Conservation (phyloP, 2,113 vertebrate genomes). For the Noturus placidus region DNA sequence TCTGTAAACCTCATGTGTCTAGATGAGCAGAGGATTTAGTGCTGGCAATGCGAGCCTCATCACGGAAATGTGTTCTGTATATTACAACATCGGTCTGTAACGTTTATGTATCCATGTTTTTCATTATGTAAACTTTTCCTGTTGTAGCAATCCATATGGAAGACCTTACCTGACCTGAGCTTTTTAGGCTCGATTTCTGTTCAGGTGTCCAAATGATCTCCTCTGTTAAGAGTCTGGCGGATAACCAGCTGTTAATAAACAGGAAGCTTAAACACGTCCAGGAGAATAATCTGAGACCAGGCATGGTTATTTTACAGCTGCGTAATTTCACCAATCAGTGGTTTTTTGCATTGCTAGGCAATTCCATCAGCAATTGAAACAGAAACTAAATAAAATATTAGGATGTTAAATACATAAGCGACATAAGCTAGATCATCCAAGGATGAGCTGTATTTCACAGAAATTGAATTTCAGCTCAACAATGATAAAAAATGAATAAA, state of each 20-base stretch:
- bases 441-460: background rate
- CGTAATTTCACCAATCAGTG: background rate
- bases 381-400: background rate
- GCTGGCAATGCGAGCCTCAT: background rate
- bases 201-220: background rate
- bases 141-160: background rate
- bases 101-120: background rate
- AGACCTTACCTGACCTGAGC: background rate
- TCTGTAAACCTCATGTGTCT: background rate
- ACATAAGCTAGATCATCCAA: background rate
- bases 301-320: background rate
- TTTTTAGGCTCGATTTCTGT: background rate
- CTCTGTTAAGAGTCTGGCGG: background rate
- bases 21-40: background rate
- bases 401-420: background rate
- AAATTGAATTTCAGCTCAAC: background rate
- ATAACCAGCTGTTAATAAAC: background rate
- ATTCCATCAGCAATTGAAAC: background rate
- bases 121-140: background rate
- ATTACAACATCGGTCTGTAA: background rate
- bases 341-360: background rate
- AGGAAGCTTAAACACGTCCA: background rate
- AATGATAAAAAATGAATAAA: background rate
- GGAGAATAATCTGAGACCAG: background rate
- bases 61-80: background rate